Percentiles rank a stretch among this genome's conserved stretches.
Evolutionary conservation across 2,888 invertebrate species (phyloP).

Genomic region (Empis stercorea): DNA sequence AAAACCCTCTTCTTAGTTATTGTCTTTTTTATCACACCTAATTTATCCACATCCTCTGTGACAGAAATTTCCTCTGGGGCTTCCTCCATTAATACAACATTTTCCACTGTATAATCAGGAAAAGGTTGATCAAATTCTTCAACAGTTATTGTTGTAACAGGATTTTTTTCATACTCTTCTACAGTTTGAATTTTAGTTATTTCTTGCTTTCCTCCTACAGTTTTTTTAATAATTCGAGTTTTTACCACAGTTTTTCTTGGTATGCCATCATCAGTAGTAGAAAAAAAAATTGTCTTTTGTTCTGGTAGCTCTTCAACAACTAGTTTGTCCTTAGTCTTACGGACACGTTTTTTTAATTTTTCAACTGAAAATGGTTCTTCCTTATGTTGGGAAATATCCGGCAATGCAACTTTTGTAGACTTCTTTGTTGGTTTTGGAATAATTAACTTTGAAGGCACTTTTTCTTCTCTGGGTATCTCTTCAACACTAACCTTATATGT

Average conservation of each 20-base stretch:
- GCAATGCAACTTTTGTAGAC: slow-evolving; percentile 12
- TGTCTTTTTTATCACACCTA: slow-evolving; percentile 21
- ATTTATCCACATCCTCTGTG: slow-evolving; percentile 10
- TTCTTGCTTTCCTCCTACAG: slow-evolving; percentile 32
- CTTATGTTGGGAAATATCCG: background rate
- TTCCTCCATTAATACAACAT: slow-evolving; percentile 19
- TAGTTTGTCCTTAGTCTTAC: slow-evolving; percentile 24
- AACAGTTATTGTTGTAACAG: slow-evolving; percentile 30
- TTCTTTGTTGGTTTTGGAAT: background rate
- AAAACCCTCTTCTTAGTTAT: slow-evolving; percentile 25
- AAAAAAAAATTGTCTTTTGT: slow-evolving; percentile 27
- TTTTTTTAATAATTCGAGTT: slow-evolving; percentile 38
- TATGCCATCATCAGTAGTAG: slow-evolving; percentile 33
- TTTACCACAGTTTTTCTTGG: slow-evolving; percentile 32
- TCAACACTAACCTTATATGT: slow-evolving; percentile 19
- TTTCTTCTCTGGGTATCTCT: slow-evolving; percentile 20
- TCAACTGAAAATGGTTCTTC: slow-evolving; percentile 7
- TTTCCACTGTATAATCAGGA: slow-evolving; percentile 15
- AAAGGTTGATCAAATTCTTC: slow-evolving; percentile 25
- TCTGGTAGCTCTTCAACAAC: slow-evolving; percentile 30
- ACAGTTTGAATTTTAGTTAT: slow-evolving; percentile 33
- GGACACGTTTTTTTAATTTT: slow-evolving; percentile 22
- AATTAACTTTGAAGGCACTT: slow-evolving; percentile 15
- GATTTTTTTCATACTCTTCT: slow-evolving; percentile 35
- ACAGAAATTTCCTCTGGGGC: slow-evolving; percentile 22